Percentiles rank a stretch among this genome's conserved stretches.
Evolutionary conservation across 2,113 vertebrate genomes (phyloP).

Genomic region (Ochotona curzoniae): DNA sequence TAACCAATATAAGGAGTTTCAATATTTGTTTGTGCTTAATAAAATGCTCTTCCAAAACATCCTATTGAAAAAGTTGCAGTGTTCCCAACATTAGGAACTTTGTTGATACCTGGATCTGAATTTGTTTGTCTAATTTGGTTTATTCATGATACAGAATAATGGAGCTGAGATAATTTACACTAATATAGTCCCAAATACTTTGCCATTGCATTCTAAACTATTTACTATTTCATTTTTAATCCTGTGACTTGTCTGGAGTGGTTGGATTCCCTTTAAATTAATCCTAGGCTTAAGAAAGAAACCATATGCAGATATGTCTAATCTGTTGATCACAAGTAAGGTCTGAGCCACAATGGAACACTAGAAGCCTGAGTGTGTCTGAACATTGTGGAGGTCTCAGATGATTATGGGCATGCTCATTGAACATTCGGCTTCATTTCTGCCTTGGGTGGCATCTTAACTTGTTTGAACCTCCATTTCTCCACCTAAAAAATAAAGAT

Average conservation of each 20-base stretch:
- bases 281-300: not conserved
- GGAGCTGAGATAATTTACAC: not conserved
- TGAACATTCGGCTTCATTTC: not conserved
- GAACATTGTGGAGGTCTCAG: not conserved
- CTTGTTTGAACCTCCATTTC: not conserved
- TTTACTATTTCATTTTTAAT: conserved; percentile 14
- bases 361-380: not conserved
- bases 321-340: not conserved
- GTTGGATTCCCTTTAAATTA: not conserved
- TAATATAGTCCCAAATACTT: not conserved
- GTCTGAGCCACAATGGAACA: not conserved
- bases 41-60: conserved; percentile 46
- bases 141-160: not conserved
- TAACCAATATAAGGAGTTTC: not conserved
- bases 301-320: not conserved
- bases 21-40: conserved; percentile 10
- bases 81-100: not conserved
- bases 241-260: not conserved
- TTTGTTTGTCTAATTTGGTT: not conserved
- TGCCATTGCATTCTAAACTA: not conserved
- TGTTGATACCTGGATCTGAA: conserved; percentile 21
- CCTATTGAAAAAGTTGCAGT: conserved; percentile 17
- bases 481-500: not conserved
- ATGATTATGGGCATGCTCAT: not conserved
- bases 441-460: not conserved